A percentile compares a stretch with the other conserved stretches of the same genome.
Evolutionary conservation across 2,797 vertebrate species (phyloP).

Genomic region (Enteromius thamalakanensis): DNA sequence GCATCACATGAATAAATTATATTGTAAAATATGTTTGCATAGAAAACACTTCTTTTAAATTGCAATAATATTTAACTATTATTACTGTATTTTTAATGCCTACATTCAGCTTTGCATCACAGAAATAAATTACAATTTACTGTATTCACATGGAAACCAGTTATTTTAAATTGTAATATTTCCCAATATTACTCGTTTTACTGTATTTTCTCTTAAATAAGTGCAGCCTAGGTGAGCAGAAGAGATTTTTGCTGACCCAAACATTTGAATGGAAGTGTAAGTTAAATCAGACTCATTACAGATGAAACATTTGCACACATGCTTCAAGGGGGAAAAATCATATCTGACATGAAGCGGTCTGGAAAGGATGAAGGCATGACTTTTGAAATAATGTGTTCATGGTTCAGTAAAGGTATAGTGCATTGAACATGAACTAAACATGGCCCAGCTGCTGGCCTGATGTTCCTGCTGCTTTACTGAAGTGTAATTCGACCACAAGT

Average conservation of each 20-base stretch:
- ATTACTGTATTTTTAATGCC: too few relatives aligned
- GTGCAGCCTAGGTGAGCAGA: neutral
- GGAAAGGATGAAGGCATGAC: neutral
- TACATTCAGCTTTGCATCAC: neutral
- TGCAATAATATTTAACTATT: too few relatives aligned
- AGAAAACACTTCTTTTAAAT: too few relatives aligned
- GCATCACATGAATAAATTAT: too few relatives aligned
- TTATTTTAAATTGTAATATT: neutral
- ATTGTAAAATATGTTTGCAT: too few relatives aligned
- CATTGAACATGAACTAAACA: slow-evolving; percentile 51
- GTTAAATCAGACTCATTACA: neutral
- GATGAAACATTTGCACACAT: neutral
- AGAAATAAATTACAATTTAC: neutral
- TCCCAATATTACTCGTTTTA: neutral
- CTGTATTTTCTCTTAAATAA: neutral
- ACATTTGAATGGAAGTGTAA: neutral
- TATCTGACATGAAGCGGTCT: neutral
- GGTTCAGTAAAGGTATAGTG: slow-evolving; percentile 31
- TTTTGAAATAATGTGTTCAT: neutral
- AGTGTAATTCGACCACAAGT: slow-evolving; percentile 21
- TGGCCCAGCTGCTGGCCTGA: slow-evolving; percentile 70
- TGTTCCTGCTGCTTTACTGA: slow-evolving; percentile 67
- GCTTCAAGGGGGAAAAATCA: neutral
- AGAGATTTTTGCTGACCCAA: neutral
- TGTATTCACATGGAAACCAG: neutral